Base-by-base conservation (phyloP, 1,140 invertebrate genomes). In the Eriocheir sinensis region DNA sequence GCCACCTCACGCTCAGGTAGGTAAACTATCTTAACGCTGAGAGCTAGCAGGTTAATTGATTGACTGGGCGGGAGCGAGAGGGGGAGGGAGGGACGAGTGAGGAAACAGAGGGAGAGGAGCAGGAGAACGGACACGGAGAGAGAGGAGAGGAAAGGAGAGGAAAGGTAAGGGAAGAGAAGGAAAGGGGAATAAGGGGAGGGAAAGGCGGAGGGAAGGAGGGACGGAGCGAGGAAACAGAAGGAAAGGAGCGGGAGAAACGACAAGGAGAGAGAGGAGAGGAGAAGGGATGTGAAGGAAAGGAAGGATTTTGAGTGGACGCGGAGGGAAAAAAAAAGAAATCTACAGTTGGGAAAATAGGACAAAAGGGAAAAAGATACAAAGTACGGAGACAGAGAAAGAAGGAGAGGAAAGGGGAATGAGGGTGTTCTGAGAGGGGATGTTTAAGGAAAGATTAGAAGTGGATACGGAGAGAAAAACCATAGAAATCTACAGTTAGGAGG, bases 121-220 rank as follows among this genome's bases (percentile, higher is more conserved):
- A 72, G 60, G n/a, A n/a, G n/a, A n/a, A 72, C 12, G n/a, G 60
- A 72, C 12, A 72, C 12, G n/a, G 38, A 44, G 89, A 90, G 44
- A 91, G 41, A 91, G 41, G n/a, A 53, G 89, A 91, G 41, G 60
- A 44, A 53, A 44, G 60, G 41, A 91, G 41, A 91, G 89, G 41
- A 60, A n/a, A 53, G 41, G 30, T 21, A 41, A n/a, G 34, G 53
- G 34, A 12, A 53, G 41, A 60, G 53, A 53, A 34, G 15, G 41
- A 91, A 34, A 53, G 38, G 32, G 88, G 44, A 8, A 44, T 2
- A 89, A 34, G 27, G 34, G 9, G 60, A 79, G 48, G 27, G 40
- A 90, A 3, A 40, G n/a, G 44, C 9, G 53, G 38, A 15, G 38
- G 30, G 9, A 15, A n/a, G 53, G 38, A 0, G n/a, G 8, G 38